These are phyloP conservation scores for Eristalinus sepulchralis DNA, from an alignment of 2,888 invertebrate species.

Conservation along the genomic window DNA sequence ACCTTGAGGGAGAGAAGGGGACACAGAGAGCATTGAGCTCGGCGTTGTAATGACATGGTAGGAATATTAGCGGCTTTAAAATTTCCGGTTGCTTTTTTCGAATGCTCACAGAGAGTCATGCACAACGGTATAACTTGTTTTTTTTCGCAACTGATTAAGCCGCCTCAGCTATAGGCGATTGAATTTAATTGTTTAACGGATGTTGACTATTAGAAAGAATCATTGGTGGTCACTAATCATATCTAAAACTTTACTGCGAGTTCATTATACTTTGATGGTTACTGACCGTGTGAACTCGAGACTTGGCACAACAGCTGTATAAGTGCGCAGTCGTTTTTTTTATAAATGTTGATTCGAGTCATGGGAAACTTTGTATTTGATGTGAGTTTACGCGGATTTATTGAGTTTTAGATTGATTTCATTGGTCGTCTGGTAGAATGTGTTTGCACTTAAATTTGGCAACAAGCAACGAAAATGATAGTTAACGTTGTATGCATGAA, in stretches of 20 bases:
- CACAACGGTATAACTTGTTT: slow-evolving; percentile 37
- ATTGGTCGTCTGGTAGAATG: too few relatives aligned
- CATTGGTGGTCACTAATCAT: neutral
- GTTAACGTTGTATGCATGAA: too few relatives aligned
- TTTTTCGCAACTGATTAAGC: slow-evolving; percentile 41
- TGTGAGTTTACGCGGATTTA: too few relatives aligned
- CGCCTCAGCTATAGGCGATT: slow-evolving; percentile 43
- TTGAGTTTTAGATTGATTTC: too few relatives aligned
- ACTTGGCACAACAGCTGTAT: neutral
- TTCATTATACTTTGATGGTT: neutral
- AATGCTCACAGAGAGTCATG: slow-evolving; percentile 1
- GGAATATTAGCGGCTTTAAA: slow-evolving; percentile 64
- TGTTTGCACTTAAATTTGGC: too few relatives aligned
- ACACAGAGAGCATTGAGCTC: neutral
- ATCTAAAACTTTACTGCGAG: neutral
- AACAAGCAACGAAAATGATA: too few relatives aligned
- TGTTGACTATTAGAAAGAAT: slow-evolving; percentile 31
- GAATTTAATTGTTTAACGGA: slow-evolving; percentile 65
- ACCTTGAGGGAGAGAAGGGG: neutral
- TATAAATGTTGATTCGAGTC: too few relatives aligned
- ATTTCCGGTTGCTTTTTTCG: slow-evolving; percentile 58
- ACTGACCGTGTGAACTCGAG: neutral
- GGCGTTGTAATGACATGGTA: slow-evolving; percentile 38
- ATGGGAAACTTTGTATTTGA: too few relatives aligned
- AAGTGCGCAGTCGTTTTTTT: neutral